Evolutionary conservation across 2,888 invertebrate species (phyloP), one percentile per base, ranked within the genome.

Genomic region (Carabus problematicus): DNA sequence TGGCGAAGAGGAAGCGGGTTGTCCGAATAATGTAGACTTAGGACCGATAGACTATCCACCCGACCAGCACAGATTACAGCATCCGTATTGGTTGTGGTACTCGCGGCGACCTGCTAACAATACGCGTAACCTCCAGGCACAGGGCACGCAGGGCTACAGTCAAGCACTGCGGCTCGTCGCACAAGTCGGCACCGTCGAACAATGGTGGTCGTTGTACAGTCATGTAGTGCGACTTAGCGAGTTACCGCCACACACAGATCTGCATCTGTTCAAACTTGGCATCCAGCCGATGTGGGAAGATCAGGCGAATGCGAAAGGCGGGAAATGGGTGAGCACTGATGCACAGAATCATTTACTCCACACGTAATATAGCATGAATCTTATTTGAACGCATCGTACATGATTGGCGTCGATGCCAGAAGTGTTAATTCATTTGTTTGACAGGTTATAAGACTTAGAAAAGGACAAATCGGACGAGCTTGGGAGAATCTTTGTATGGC

Each of bases 251-350:
- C 94, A 95, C 77, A 89, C 95, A 77, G 97, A 98, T 84, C 90
- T 97, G 78, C 98, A 98, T 83, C 87, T 99, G 71, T 99, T 99
- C 83, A 98, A 98, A 86, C 89, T 96, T 77, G 98, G 98, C 75
- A 97, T 99, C 77, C 95, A 96, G 82, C 98, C 98, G 18, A 98
- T 99, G 94, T 99, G 98, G 99, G 99, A 99, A 86, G 98, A 98
- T 82, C 90, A 92, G 70, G 95, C 95, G 58, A 99, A 99, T 84
- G 91, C 92, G 79, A 91, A 93, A 81, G 98, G 99, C 64, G 99
- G 98, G 39, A 98, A 98, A 85, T 99, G 98, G 98, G 95, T 98
- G 76, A 78, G 29, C 2, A 29, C 80, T 55, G n/a, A 3, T 18
- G 12, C 47, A 47, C 4, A 12, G 1, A 3, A 12, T 47, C 12